These are phyloP conservation scores for Lutjanus argentimaculatus DNA, from an alignment of 2,797 vertebrate genomes.

Conservation along the genomic window DNA sequence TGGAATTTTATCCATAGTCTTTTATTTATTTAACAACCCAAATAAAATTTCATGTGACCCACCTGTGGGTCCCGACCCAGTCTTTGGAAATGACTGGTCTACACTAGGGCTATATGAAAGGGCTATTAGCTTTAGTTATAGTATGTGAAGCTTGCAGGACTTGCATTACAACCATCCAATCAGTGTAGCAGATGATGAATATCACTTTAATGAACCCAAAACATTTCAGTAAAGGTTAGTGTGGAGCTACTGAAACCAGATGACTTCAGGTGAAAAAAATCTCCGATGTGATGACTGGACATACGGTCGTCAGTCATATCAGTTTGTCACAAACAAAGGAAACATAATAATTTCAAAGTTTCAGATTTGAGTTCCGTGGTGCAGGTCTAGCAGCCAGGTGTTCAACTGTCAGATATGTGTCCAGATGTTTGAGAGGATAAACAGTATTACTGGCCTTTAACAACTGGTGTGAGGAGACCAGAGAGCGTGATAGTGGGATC, in stretches of 20 bases:
- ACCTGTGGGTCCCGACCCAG: too few species aligned
- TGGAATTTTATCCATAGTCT: too few species aligned
- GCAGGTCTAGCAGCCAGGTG: background rate
- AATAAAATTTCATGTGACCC: too few species aligned
- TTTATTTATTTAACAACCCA: too few species aligned
- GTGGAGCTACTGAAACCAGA: background rate
- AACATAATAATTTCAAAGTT: background rate
- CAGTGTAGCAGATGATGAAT: background rate
- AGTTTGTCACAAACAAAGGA: background rate
- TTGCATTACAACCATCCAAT: too few species aligned
- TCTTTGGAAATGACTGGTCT: too few species aligned
- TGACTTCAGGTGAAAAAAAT: background rate
- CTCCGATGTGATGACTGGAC: background rate
- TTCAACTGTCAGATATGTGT: background rate
- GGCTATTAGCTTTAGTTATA: too few species aligned
- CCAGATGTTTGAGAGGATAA: conserved; percentile 39
- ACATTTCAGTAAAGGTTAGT: background rate
- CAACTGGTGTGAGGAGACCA: conserved; percentile 6
- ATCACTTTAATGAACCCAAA: background rate
- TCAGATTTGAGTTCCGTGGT: background rate
- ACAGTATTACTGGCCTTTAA: conserved; percentile 2
- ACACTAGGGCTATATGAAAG: too few species aligned
- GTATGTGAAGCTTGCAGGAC: too few species aligned
- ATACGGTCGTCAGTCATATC: background rate
- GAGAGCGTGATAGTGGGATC: background rate